These are phyloP conservation scores for Peromyscus nudipes DNA, from an alignment of 2,797 vertebrate genomes.

Conservation along the genomic window DNA sequence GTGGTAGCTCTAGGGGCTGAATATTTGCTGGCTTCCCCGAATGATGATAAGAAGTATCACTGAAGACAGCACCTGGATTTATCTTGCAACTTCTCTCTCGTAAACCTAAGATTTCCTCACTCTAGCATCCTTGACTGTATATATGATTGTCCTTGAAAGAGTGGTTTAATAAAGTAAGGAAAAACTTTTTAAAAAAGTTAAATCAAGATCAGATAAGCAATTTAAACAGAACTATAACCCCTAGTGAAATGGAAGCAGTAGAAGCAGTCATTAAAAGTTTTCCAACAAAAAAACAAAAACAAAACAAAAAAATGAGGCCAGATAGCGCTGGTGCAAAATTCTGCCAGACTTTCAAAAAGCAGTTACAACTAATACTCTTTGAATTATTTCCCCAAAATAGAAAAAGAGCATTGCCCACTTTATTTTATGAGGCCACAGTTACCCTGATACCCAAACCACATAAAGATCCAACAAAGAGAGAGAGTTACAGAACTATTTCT, in stretches of 20 bases:
- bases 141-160: conserved; percentile 61
- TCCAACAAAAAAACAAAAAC: neutral
- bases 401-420: neutral
- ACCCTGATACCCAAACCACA: neutral
- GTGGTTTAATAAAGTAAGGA: conserved; percentile 79
- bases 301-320: neutral
- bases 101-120: conserved; percentile 49
- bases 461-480: neutral
- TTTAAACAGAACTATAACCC: neutral
- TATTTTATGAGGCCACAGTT: neutral
- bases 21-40: conserved; percentile 92
- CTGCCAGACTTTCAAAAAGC: neutral
- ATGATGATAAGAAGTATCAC: conserved; percentile 92
- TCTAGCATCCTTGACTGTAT: conserved; percentile 55
- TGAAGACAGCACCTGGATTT: conserved; percentile 80
- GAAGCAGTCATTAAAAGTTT: neutral
- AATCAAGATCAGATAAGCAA: neutral
- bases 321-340: neutral
- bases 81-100: conserved; percentile 25
- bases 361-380: neutral
- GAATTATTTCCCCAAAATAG: neutral
- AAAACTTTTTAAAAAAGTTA: neutral
- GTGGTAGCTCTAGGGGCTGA: conserved; percentile 94
- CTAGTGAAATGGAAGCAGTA: neutral
- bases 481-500: neutral